These are phyloP conservation scores for Drosophila pseudotakahashii DNA, from an alignment of 2,888 invertebrate genomes.

Conservation along the genomic window DNA sequence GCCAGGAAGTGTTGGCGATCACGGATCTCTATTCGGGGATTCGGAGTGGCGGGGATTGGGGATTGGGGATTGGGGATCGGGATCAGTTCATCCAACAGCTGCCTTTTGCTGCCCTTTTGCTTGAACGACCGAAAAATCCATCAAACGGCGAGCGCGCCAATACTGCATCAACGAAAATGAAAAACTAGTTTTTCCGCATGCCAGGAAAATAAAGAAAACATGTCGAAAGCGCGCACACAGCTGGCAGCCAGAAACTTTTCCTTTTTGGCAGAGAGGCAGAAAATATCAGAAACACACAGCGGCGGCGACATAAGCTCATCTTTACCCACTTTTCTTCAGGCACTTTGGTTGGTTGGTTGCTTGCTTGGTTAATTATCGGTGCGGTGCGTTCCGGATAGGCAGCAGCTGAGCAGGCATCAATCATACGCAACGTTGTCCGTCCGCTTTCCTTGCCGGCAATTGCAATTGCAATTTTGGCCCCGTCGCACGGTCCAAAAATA, in stretches of 20 bases:
- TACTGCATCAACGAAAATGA: conserved; percentile 54
- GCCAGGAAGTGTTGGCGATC: conserved; percentile 25
- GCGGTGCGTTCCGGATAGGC: too few species aligned
- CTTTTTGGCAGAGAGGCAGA: conserved; percentile 55
- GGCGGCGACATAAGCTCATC: conserved; percentile 74
- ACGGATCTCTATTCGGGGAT: not conserved
- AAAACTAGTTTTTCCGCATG: conserved; percentile 81
- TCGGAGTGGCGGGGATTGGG: not conserved
- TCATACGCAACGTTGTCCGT: conserved; percentile 58
- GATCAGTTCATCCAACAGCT: conserved; percentile 6
- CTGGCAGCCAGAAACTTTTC: conserved; percentile 69
- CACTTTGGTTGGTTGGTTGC: conserved; percentile 12
- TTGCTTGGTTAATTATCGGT: conserved; percentile 50
- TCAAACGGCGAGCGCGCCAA: conserved; percentile 48
- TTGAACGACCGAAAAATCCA: conserved; percentile 24
- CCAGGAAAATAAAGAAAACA: conserved; percentile 65
- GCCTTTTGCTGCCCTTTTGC: conserved; percentile 22
- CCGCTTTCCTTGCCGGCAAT: conserved; percentile 47
- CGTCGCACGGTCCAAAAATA: conserved; percentile 74
- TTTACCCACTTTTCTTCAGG: conserved; percentile 75
- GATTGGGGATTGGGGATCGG: not conserved
- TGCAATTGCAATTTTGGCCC: conserved; percentile 35
- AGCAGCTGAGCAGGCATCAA: conserved; percentile 52
- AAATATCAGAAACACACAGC: not conserved
- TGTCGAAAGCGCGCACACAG: conserved; percentile 27